Conservation (phyloP, 2,888 invertebrate genomes). For the Leucozona laternaria region DNA sequence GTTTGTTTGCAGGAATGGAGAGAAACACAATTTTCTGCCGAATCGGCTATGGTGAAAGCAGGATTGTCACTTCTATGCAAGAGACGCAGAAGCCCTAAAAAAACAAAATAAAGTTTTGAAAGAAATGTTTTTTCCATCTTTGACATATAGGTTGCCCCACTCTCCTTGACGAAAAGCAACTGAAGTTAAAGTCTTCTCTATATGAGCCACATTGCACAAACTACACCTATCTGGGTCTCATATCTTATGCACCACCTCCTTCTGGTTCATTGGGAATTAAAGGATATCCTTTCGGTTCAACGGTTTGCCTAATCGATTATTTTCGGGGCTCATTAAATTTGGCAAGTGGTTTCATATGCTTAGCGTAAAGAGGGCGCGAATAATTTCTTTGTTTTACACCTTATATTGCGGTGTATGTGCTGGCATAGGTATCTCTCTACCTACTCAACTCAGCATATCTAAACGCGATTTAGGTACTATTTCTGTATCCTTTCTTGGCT, state of each 20-base stretch:
- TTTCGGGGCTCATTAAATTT: conserved; percentile 74
- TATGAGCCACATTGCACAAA: conserved; percentile 60
- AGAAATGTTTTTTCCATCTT: neutral
- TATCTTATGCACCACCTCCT: conserved; percentile 73
- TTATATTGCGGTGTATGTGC: conserved; percentile 1
- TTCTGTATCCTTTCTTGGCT: conserved; percentile 43
- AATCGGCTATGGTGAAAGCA: too few relatives aligned
- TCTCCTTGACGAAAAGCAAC: neutral
- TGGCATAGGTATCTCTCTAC: too few relatives aligned
- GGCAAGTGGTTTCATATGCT: conserved; percentile 74
- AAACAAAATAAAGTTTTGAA: neutral
- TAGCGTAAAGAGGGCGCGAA: conserved; percentile 69
- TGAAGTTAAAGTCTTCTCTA: conserved; percentile 35
- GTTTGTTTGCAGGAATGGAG: too few relatives aligned
- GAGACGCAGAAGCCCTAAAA: too few relatives aligned
- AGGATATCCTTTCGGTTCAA: conserved; percentile 73
- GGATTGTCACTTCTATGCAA: too few relatives aligned
- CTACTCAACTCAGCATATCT: neutral
- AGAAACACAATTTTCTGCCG: too few relatives aligned
- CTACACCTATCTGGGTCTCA: conserved; percentile 48
- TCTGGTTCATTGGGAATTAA: conserved; percentile 65
- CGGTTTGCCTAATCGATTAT: conserved; percentile 73
- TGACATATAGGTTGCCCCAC: neutral
- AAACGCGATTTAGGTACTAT: conserved; percentile 8
- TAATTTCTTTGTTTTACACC: conserved; percentile 75